A percentile compares a stretch with the other conserved stretches of the same genome.
Conservation (phyloP, 2,113 vertebrate genomes). For the Miniopterus natalensis region DNA sequence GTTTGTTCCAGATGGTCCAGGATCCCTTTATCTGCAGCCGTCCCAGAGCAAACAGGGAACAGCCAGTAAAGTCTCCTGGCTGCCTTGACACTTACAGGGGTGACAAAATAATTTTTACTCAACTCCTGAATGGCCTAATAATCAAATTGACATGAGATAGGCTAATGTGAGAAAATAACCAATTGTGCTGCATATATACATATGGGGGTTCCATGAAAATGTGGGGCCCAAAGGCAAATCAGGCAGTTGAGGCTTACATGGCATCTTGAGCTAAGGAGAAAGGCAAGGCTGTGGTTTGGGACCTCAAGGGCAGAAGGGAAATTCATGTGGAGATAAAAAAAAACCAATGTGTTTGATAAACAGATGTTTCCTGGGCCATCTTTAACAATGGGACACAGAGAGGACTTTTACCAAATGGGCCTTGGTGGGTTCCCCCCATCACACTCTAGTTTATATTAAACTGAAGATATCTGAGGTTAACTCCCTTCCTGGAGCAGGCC, state of each 20-base stretch:
- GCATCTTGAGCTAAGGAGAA: not conserved
- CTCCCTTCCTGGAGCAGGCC: not conserved
- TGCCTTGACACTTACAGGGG: not conserved
- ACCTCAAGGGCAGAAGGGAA: not conserved
- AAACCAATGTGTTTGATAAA: not conserved
- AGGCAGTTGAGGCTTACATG: not conserved
- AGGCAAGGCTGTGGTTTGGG: not conserved
- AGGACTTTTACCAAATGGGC: not conserved
- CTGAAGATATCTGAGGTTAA: not conserved
- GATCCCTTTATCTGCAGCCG: not conserved
- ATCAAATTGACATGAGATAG: not conserved
- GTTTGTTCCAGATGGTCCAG: not conserved
- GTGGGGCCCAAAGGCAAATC: not conserved
- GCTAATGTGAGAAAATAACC: not conserved
- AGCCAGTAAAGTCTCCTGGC: not conserved
- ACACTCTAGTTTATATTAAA: not conserved
- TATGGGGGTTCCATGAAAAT: not conserved
- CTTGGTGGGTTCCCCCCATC: not conserved
- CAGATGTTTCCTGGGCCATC: not conserved
- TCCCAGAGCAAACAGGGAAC: not conserved
- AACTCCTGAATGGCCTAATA: not conserved
- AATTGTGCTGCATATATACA: not conserved
- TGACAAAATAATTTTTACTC: not conserved
- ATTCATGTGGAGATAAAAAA: not conserved
- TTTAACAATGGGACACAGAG: not conserved